Evolutionary conservation across 35 echinoderm and acorn worm species (phyloP).

Genomic region (Acanthaster planci): DNA sequence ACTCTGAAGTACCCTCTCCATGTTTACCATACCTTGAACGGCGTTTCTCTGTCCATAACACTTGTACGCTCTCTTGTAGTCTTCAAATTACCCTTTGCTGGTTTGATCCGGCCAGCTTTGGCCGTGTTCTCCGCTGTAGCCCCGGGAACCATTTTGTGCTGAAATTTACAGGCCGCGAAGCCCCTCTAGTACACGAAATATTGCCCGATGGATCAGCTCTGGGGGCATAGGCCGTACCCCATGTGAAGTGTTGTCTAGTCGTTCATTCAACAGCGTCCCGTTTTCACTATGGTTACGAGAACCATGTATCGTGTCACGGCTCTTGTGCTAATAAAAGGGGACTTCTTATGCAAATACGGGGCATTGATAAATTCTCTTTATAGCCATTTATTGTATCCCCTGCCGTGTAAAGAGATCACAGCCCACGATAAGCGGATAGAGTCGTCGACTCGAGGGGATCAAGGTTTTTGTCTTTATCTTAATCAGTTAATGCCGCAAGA

Average conservation of each 20-base stretch:
- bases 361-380: not conserved
- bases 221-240: slow-evolving; percentile 19
- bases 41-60: slow-evolving; percentile 11
- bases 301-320: not conserved
- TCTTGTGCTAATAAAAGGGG: not conserved
- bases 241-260: not conserved
- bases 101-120: not conserved
- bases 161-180: not conserved
- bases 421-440: not conserved
- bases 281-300: slow-evolving; percentile 10
- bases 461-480: not conserved
- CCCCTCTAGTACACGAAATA: not conserved
- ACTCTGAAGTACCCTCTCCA: no score
- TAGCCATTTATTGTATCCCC: not conserved
- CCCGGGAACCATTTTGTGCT: not conserved
- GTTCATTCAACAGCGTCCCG: slow-evolving; percentile 5
- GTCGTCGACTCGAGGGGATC: not conserved
- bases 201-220: not conserved
- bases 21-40: not conserved
- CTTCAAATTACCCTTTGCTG: not conserved
- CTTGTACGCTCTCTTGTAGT: not conserved
- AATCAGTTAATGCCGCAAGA: no score
- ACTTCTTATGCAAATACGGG: slow-evolving; percentile 19
- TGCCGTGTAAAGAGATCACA: not conserved
- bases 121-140: not conserved